Percentiles rank a stretch among this genome's conserved stretches.
These are phyloP conservation scores for Lethocerus indicus DNA, from an alignment of 1,140 invertebrate genomes.

Conservation along the genomic window DNA sequence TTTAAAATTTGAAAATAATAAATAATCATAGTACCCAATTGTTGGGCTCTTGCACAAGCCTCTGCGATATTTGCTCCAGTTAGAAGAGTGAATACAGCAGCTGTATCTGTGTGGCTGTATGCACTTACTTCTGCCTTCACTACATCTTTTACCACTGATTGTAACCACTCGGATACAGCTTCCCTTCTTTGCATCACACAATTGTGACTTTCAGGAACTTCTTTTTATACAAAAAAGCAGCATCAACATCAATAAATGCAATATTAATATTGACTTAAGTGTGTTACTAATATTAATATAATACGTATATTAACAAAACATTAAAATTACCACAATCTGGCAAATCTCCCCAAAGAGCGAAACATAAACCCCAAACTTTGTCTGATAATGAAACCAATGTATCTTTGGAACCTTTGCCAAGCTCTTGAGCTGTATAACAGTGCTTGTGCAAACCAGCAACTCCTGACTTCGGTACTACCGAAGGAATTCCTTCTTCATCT, in stretches of 20 bases:
- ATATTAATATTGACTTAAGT: too few species aligned
- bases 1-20: too few species aligned
- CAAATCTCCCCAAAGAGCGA: constrained; percentile 66
- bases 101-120: constrained; percentile 9
- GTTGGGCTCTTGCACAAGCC: constrained; percentile 29
- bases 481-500: constrained; percentile 28
- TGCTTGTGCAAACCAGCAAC: constrained; percentile 29
- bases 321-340: constrained; percentile 6
- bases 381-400: constrained; percentile 25
- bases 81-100: constrained; percentile 20
- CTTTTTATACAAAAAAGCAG: constrained; percentile 7
- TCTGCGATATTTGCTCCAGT: constrained; percentile 24
- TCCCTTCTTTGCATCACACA: constrained; percentile 33
- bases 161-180: constrained; percentile 42
- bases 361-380: constrained; percentile 62
- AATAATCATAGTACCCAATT: constrained; percentile 17
- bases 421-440: constrained; percentile 26
- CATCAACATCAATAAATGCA: too few species aligned
- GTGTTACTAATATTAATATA: too few species aligned
- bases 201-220: constrained; percentile 9
- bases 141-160: constrained; percentile 24
- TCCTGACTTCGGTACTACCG: constrained; percentile 23
- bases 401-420: constrained; percentile 20
- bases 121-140: constrained; percentile 23
- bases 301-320: too few species aligned